phyloP scores from a whole-genome alignment of 1,140 invertebrate genomes.

The Sinonovacula constricta region DNA sequence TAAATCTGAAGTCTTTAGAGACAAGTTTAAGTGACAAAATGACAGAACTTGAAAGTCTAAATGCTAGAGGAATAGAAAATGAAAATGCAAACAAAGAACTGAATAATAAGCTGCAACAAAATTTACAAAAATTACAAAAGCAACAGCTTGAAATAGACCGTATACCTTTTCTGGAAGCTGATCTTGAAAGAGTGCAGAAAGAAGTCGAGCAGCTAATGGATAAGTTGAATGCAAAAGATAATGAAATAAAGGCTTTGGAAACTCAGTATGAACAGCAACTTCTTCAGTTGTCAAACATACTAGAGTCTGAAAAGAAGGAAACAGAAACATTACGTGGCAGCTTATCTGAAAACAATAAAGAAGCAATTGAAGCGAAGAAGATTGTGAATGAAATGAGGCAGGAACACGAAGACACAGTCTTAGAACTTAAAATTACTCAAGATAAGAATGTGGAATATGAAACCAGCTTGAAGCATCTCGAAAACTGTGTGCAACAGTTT shows the following conservation, averaged over 20 bases:
- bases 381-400: background rate
- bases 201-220: conserved; percentile 19
- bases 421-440: conserved; percentile 1
- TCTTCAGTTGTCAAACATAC: background rate
- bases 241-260: background rate
- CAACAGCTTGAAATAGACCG: too few relatives aligned
- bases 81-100: too few relatives aligned
- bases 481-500: background rate
- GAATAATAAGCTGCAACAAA: too few relatives aligned
- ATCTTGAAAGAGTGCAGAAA: conserved; percentile 7
- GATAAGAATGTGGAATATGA: background rate
- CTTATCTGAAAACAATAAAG: background rate
- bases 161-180: too few relatives aligned
- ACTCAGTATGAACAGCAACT: background rate
- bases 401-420: background rate
- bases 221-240: background rate
- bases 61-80: too few relatives aligned
- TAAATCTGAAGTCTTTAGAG: too few relatives aligned
- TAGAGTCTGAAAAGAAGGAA: background rate
- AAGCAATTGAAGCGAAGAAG: background rate
- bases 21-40: too few relatives aligned
- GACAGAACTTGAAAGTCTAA: too few relatives aligned
- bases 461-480: background rate
- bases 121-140: too few relatives aligned
- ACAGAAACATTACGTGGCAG: background rate